A percentile compares a stretch with the other conserved stretches of the same genome.
phyloP scores from a whole-genome alignment of 2,113 vertebrate species.

The Hippocampus guttulatus region DNA sequence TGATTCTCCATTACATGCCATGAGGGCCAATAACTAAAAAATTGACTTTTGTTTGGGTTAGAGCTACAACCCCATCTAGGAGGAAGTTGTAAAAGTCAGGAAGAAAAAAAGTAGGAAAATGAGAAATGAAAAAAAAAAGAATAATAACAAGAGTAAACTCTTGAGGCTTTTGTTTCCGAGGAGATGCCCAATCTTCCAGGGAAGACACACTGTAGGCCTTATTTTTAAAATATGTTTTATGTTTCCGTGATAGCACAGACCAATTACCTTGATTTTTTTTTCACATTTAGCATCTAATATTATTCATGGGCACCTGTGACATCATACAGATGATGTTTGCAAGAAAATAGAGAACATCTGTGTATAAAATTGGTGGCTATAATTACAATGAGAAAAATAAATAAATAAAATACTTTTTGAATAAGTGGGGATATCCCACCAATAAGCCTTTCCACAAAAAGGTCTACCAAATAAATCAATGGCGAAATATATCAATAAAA shows the following conservation, averaged over 20 bases:
- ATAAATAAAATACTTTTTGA: too few relatives aligned
- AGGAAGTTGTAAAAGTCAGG: conserved; percentile 79
- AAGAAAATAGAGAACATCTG: too few relatives aligned
- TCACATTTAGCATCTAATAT: conserved; percentile 11
- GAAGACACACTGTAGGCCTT: conserved; percentile 43
- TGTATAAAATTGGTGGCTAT: too few relatives aligned
- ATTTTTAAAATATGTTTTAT: conserved; percentile 37
- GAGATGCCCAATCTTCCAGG: conserved; percentile 53
- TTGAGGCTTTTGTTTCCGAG: conserved; percentile 65
- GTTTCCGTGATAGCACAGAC: conserved; percentile 23
- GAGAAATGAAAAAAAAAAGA: conserved; percentile 22
- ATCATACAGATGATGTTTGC: conserved; percentile 10
- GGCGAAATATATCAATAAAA: too few relatives aligned
- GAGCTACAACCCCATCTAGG: conserved; percentile 74
- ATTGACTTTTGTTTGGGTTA: conserved; percentile 85
- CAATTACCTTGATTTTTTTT: conserved; percentile 10
- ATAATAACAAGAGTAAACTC: conserved; percentile 41
- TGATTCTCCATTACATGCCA: conserved; percentile 87
- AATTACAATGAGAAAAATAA: too few relatives aligned
- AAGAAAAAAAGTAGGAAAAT: conserved; percentile 35
- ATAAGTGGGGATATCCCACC: too few relatives aligned
- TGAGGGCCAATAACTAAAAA: conserved; percentile 86
- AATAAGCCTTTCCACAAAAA: too few relatives aligned
- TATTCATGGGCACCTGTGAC: conserved; percentile 4
- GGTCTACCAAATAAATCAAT: too few relatives aligned